Conservation (phyloP, 2,888 invertebrate genomes). For the Lycaena phlaeas region DNA sequence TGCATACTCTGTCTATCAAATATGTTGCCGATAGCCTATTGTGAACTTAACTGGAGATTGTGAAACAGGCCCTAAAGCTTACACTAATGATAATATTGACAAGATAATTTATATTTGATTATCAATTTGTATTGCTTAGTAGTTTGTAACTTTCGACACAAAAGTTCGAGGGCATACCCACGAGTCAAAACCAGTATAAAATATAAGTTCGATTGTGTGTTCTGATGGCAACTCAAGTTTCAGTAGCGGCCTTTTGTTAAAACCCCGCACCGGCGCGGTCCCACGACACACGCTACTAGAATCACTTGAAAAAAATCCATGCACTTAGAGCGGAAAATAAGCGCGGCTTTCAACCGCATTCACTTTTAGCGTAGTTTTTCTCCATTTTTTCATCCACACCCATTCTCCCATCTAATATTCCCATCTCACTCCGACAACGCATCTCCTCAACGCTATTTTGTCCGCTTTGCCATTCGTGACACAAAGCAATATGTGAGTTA, state of each 20-base stretch:
- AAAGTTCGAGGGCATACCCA: too few species aligned
- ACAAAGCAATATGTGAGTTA: constrained; percentile 73
- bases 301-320: constrained; percentile 70
- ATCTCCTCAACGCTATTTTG: constrained; percentile 48
- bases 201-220: neutral
- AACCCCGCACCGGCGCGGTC: constrained; percentile 11
- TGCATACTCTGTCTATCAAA: too few species aligned
- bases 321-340: constrained; percentile 69
- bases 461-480: constrained; percentile 69
- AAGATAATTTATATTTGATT: too few species aligned
- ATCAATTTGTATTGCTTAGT: too few species aligned
- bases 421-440: constrained; percentile 52
- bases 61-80: too few species aligned
- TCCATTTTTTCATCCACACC: constrained; percentile 67
- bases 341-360: constrained; percentile 72
- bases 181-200: too few species aligned
- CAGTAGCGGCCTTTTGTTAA: constrained; percentile 14
- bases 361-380: constrained; percentile 73
- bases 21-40: too few species aligned
- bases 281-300: constrained; percentile 38
- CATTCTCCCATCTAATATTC: constrained; percentile 52
- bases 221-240: neutral
- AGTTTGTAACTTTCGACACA: too few species aligned
- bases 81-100: too few species aligned
- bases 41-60: too few species aligned